Base-by-base conservation (phyloP, 1,140 invertebrate species). In the Drosophila lacteicornis region DNA sequence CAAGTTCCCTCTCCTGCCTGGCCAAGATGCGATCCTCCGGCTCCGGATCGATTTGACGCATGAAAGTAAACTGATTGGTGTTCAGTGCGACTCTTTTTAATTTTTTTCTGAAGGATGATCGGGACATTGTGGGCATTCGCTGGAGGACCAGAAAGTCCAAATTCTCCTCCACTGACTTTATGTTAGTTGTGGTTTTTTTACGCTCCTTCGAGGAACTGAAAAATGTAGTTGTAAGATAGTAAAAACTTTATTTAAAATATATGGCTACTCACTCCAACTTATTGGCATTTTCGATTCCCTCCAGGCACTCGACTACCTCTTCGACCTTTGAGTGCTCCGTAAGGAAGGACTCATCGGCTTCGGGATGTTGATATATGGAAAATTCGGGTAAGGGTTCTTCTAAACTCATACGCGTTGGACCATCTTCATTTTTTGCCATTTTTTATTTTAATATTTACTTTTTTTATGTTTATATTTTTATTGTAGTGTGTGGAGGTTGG, bases 21-120 rank as follows among this genome's bases (percentile, higher is more conserved):
- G 63, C 46, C 22, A 49, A 3, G 5, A 22, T 3, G 4, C 81
- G 69, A 19, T 75, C 13, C 7, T 71, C 47, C 0, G 13, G 1
- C 0, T 27, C 73, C 5, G 43, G 17, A 11, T 79, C 66, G 2
- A 84, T 49, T 60, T 88, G 84, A 0, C 78, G 74, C 85, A 88
- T 88, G 15, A 84, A 88, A 2, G 85, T 78, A 7, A 88, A 69
- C 13, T 88, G 62, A 57, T 80, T 71, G 1, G 47, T 57, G 8
- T 81, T 88, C 0, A 40, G 2, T 0, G 0, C 0, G 0, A 43
- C 2, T 40, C 53, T 67, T 9, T 7, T 55, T 0, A 1, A 2
- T 45, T 36, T 66, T 8, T 0, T 1, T 22, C 19, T 42, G n/a
- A 12, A 27, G 9, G 40, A 13, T 9, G 36, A 45, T 17, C n/a